Evolutionary conservation across 2,113 vertebrate species (phyloP), one percentile per base, ranked within the genome.

Genomic region (Actinemys pallida): DNA sequence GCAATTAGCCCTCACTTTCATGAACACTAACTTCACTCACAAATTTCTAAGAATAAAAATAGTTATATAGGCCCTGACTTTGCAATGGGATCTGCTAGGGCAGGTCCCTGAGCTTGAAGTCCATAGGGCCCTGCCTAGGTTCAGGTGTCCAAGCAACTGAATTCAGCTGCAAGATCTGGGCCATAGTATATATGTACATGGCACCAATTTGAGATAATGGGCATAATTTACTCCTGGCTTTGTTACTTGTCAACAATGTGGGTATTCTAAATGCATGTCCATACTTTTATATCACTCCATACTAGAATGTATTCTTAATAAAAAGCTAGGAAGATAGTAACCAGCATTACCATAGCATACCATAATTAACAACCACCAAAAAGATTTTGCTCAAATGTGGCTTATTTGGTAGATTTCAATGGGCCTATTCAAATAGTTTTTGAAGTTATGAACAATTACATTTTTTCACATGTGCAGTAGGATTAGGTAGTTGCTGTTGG

Each of bases 101-200:
- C 72, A 59, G 19, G 5, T 1, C 10, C 0, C 39, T 2, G 39
- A 25, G 31, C 0, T 1, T 35, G 59, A 86, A 29, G 62, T 52
- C 53, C 0, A 2, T 6, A 5, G 6, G 81, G 11, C 50, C 69
- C 25, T 50, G 56, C 5, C n/a, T 20, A n/a, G 57, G n/a, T 1
- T 79, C 10, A 52, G 12, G 19, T 5, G 62, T 78, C 56, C 35
- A 39, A 35, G 9, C 14, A 1, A 2, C 19, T 2, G 11, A 42
- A 3, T 3, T 79, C 1, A 4, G 39, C 39, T 52, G 47, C 35
- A 13, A 62, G 72, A 83, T 20, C 42, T n/a, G 14, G 4, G 8
- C 3, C 1, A 5, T 14, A 83, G 2, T 20, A 10, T 2, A 0
- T 4, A 4, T 27, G 24, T 52, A 24, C 5, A 4, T 29, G 16